phyloP scores from a whole-genome alignment of 2,113 vertebrate genomes.

The Campylomormyrus numenius region DNA sequence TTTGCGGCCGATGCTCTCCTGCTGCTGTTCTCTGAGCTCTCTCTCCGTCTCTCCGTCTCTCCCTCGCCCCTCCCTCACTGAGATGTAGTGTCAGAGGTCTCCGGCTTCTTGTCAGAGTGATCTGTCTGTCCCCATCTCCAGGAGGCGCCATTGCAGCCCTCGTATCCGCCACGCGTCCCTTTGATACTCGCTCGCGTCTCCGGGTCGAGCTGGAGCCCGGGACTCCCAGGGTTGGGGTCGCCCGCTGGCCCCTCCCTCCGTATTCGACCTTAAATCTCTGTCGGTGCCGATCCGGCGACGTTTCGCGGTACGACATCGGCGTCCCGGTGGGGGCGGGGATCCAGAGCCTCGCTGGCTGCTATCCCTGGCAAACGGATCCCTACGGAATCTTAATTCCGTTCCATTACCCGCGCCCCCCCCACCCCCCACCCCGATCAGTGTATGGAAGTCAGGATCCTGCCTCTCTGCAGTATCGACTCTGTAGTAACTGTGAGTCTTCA shows the following conservation, averaged over 20 bases:
- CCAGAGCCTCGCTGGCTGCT: background rate
- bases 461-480: background rate
- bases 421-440: background rate
- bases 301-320: background rate
- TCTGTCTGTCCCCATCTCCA: constrained; percentile 65
- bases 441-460: background rate
- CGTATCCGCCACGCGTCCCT: constrained; percentile 70
- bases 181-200: constrained; percentile 59
- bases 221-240: background rate
- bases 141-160: constrained; percentile 55
- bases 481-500: background rate
- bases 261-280: background rate
- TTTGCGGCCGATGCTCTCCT: background rate
- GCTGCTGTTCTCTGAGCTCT: background rate
- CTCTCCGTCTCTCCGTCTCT: constrained; percentile 15
- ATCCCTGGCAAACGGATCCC: background rate
- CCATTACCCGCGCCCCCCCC: background rate
- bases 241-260: background rate
- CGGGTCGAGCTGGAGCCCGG: background rate
- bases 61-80: constrained; percentile 19
- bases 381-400: background rate
- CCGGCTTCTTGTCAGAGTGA: constrained; percentile 57
- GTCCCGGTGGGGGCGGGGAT: background rate
- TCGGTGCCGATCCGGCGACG: background rate
- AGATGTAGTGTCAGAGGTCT: constrained; percentile 47